Evolutionary conservation across 2,888 invertebrate species (phyloP).

Genomic region (Drepanosiphum platanoidis): DNA sequence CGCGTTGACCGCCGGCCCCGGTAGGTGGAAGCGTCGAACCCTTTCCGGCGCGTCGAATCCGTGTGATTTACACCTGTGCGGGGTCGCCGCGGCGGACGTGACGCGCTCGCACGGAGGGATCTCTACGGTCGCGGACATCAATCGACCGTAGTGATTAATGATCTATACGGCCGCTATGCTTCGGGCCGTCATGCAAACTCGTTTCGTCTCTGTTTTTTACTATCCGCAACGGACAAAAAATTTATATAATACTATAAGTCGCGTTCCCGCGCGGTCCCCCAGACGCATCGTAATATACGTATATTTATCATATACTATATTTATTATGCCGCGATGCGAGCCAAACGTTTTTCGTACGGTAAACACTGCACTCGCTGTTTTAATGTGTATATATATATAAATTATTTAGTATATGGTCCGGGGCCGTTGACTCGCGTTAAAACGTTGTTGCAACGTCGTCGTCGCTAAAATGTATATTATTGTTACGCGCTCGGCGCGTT

Average conservation of each 20-base stretch:
- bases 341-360: background rate
- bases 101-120: conserved; percentile 9
- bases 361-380: background rate
- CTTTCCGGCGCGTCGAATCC: conserved; percentile 28
- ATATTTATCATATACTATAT: no score
- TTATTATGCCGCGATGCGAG: background rate
- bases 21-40: background rate
- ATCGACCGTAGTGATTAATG: conserved; percentile 46
- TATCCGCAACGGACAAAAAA: conserved; percentile 29
- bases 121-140: background rate
- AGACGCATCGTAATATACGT: no score
- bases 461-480: background rate
- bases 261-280: background rate
- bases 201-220: background rate
- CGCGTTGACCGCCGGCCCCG: background rate
- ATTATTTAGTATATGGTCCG: background rate
- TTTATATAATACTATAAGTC: background rate
- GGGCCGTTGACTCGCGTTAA: conserved; percentile 21
- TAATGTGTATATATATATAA: background rate
- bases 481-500: no score
- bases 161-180: background rate
- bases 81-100: background rate
- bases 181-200: background rate
- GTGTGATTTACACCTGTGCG: conserved; percentile 49
- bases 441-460: background rate